Evolutionary conservation across 2,888 invertebrate genomes (phyloP).

Genomic region (Papilio protenor): DNA sequence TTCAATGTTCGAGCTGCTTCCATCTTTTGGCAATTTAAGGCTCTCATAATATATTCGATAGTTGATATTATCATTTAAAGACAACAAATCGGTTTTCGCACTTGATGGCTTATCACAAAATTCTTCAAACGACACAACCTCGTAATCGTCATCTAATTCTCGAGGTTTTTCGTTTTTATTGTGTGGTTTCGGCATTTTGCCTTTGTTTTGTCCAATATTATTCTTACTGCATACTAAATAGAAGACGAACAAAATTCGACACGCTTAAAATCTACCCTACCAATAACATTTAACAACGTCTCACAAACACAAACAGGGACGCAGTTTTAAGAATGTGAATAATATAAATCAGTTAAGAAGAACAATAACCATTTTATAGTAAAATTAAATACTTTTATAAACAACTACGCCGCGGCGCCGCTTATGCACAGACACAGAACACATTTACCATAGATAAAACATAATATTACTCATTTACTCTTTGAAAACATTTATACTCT

Average conservation of each 20-base stretch:
- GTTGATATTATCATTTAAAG: slow-evolving; percentile 82
- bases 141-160: slow-evolving; percentile 77
- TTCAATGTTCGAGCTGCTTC: slow-evolving; percentile 60
- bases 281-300: neutral
- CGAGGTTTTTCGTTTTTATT: slow-evolving; percentile 73
- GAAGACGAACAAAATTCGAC: neutral
- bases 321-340: neutral
- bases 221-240: slow-evolving; percentile 19
- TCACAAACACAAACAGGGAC: neutral
- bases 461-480: no score
- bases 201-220: slow-evolving; percentile 20
- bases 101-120: slow-evolving; percentile 83
- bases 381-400: neutral
- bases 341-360: slow-evolving; percentile 2
- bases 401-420: neutral
- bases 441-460: no score
- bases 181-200: slow-evolving; percentile 79
- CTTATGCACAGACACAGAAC: neutral
- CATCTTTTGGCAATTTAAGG: slow-evolving; percentile 64
- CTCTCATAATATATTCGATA: slow-evolving; percentile 79
- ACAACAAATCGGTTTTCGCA: slow-evolving; percentile 81
- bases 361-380: neutral
- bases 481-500: no score
- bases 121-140: slow-evolving; percentile 85
- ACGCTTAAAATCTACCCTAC: neutral